Evolutionary conservation across 2,888 invertebrate species (phyloP).

Genomic region (Exocentrus adspersus): DNA sequence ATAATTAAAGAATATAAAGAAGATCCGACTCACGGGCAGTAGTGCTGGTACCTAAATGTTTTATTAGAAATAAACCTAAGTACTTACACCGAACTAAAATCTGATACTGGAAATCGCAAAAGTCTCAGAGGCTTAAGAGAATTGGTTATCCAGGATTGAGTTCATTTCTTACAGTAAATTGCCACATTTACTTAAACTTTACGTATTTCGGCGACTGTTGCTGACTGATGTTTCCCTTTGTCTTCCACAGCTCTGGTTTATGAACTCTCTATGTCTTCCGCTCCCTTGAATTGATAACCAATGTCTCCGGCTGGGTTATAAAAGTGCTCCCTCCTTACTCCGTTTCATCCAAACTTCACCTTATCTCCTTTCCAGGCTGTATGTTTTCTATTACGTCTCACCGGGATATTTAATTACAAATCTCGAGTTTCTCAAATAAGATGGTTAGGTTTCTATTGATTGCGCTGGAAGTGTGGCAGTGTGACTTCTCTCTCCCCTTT

Average conservation of each 20-base stretch:
- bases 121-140: constrained; percentile 16
- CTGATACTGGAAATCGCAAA: constrained; percentile 22
- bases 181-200: constrained; percentile 55
- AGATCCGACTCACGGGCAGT: constrained; percentile 12
- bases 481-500: constrained; percentile 18
- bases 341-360: constrained; percentile 23
- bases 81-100: constrained; percentile 26
- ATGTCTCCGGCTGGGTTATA: constrained; percentile 50
- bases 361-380: constrained; percentile 47
- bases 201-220: constrained; percentile 51
- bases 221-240: constrained; percentile 56
- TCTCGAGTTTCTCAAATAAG: constrained; percentile 27
- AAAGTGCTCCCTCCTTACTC: constrained; percentile 41
- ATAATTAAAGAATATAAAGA: constrained; percentile 27
- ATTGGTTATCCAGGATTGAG: constrained; percentile 35
- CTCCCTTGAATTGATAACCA: constrained; percentile 56
- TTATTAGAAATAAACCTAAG: constrained; percentile 29
- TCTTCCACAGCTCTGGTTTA: constrained; percentile 50
- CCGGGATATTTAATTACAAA: constrained; percentile 40
- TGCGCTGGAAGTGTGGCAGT: constrained; percentile 12
- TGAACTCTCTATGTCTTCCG: constrained; percentile 53
- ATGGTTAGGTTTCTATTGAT: constrained; percentile 22
- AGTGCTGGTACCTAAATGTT: too few relatives aligned
- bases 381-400: constrained; percentile 41
- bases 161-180: constrained; percentile 55